Evolutionary conservation across 2,888 invertebrate genomes (phyloP).

Genomic region (Gortyna flavago): DNA sequence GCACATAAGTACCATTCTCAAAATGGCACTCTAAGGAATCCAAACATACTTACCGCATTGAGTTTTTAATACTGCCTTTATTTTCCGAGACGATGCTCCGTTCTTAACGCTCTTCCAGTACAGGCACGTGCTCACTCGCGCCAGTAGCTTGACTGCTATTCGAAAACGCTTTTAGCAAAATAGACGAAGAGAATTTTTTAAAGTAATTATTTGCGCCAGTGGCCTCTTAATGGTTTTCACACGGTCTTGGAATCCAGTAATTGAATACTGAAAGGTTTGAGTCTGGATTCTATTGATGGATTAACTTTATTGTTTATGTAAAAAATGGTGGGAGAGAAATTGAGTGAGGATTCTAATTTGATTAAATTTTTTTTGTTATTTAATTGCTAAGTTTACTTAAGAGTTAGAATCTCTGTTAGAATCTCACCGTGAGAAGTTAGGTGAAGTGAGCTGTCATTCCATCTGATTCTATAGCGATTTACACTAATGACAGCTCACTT

Average conservation of each 20-base stretch:
- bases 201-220: constrained; percentile 68
- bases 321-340: background rate
- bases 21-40: constrained; percentile 55
- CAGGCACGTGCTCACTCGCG: constrained; percentile 57
- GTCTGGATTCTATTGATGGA: constrained; percentile 32
- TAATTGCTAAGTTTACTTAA: background rate
- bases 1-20: constrained; percentile 54
- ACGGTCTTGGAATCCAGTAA: constrained; percentile 52
- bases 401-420: too few relatives aligned
- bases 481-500: too few relatives aligned
- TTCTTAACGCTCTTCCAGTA: constrained; percentile 56
- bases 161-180: constrained; percentile 75
- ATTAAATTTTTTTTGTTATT: background rate
- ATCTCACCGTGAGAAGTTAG: too few relatives aligned
- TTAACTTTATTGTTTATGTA: constrained; percentile 31
- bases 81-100: constrained; percentile 64
- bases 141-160: constrained; percentile 66
- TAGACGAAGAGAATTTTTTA: constrained; percentile 68
- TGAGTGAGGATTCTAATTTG: background rate
- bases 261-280: constrained; percentile 52
- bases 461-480: too few relatives aligned
- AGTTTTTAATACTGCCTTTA: constrained; percentile 66
- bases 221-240: constrained; percentile 59
- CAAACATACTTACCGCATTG: constrained; percentile 64
- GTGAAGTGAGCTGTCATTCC: too few relatives aligned